Conservation (phyloP, 2,797 vertebrate species). For the Hemitrygon akajei region DNA sequence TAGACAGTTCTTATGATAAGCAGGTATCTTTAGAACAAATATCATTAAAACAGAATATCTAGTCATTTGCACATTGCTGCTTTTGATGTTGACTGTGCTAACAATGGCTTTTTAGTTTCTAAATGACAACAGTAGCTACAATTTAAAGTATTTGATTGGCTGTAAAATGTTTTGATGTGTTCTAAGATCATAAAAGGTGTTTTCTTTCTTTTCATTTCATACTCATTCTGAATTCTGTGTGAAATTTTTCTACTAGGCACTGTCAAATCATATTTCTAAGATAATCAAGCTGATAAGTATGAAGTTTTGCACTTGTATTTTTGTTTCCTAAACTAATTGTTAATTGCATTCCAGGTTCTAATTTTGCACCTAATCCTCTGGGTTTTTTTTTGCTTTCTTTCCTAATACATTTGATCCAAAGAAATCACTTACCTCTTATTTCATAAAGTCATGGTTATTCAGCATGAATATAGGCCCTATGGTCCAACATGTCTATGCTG, state of each 20-base stretch:
- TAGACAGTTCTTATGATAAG: background rate
- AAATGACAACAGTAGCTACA: background rate
- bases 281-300: background rate
- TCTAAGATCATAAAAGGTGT: background rate
- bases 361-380: background rate
- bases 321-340: background rate
- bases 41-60: background rate
- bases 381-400: background rate
- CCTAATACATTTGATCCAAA: background rate
- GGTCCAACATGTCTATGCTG: no score
- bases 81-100: background rate
- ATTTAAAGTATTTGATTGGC: background rate
- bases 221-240: background rate
- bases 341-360: background rate
- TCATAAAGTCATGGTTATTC: no score
- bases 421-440: background rate
- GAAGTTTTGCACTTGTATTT: background rate
- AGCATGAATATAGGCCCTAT: no score
- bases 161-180: background rate
- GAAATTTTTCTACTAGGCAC: background rate
- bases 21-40: background rate
- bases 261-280: background rate
- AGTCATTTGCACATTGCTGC: background rate
- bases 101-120: background rate
- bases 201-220: background rate